phyloP scores from a whole-genome alignment of 2,113 vertebrate species.

The Raja brachyura region DNA sequence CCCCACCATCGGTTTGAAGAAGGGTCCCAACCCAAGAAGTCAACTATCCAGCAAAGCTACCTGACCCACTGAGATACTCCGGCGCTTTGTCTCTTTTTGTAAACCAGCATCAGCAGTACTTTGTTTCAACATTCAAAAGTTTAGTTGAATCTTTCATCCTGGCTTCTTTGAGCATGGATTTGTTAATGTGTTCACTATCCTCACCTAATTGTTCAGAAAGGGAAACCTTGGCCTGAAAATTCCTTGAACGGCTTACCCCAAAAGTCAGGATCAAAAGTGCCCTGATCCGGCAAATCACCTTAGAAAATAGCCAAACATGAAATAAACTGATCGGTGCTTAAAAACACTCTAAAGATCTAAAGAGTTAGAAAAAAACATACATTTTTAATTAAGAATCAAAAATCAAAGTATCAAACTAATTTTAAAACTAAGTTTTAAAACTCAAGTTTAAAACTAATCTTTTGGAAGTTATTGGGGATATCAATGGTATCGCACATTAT shows the following conservation, averaged over 20 bases:
- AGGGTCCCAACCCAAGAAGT: no score
- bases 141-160: neutral
- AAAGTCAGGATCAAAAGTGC: neutral
- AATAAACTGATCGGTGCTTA: neutral
- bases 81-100: no score
- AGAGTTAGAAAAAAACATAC: neutral
- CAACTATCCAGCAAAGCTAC: no score
- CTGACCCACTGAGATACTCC: no score
- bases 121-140: no score
- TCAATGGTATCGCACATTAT: neutral
- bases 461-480: neutral
- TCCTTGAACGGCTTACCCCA: neutral
- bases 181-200: neutral
- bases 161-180: neutral
- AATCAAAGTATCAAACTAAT: neutral
- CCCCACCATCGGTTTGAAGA: no score
- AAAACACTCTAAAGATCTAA: neutral
- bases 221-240: slow-evolving; percentile 11
- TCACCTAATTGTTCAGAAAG: neutral
- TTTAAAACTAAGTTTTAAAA: no score
- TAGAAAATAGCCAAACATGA: neutral
- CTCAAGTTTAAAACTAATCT: neutral
- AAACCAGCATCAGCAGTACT: no score
- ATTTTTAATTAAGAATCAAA: neutral
- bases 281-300: neutral